Evolutionary conservation across 2,797 vertebrate species (phyloP).

Genomic region (Rhodeus uyekii): DNA sequence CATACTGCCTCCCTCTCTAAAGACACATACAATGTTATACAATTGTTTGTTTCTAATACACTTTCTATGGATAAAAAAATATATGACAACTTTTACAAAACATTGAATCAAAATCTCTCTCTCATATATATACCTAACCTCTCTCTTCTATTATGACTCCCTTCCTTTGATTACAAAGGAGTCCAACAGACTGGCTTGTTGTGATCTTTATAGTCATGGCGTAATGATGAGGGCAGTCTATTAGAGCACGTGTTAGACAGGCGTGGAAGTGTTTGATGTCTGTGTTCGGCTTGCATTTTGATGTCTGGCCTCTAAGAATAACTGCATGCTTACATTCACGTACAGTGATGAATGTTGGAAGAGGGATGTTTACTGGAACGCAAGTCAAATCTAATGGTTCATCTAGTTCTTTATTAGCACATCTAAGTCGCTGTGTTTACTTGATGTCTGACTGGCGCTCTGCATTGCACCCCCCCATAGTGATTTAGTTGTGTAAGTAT

Average conservation of each 20-base stretch:
- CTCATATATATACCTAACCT: slow-evolving; percentile 5
- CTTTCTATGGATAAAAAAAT: no score
- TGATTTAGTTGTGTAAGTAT: slow-evolving; percentile 40
- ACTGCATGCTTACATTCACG: slow-evolving; percentile 44
- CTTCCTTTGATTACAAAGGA: slow-evolving; percentile 20
- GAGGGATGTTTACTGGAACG: slow-evolving; percentile 48
- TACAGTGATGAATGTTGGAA: slow-evolving; percentile 37
- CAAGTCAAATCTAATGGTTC: slow-evolving; percentile 43
- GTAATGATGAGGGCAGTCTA: slow-evolving; percentile 47
- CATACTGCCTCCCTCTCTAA: neutral
- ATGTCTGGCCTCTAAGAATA: slow-evolving; percentile 52
- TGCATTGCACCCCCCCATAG: slow-evolving; percentile 16
- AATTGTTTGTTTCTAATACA: no score
- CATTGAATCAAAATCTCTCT: no score
- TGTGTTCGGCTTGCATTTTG: slow-evolving; percentile 40
- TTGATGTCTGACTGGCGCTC: slow-evolving; percentile 6
- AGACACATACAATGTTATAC: no score
- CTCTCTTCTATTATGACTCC: slow-evolving; percentile 1
- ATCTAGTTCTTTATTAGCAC: slow-evolving; percentile 20
- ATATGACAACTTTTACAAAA: no score
- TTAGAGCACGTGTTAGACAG: slow-evolving; percentile 43
- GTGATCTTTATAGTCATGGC: slow-evolving; percentile 46
- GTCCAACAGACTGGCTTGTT: slow-evolving; percentile 39
- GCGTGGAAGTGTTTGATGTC: slow-evolving; percentile 49
- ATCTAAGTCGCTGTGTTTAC: slow-evolving; percentile 23